These are phyloP conservation scores for Smittia sp. DNA, from an alignment of 2,888 invertebrate genomes.

Conservation along the genomic window DNA sequence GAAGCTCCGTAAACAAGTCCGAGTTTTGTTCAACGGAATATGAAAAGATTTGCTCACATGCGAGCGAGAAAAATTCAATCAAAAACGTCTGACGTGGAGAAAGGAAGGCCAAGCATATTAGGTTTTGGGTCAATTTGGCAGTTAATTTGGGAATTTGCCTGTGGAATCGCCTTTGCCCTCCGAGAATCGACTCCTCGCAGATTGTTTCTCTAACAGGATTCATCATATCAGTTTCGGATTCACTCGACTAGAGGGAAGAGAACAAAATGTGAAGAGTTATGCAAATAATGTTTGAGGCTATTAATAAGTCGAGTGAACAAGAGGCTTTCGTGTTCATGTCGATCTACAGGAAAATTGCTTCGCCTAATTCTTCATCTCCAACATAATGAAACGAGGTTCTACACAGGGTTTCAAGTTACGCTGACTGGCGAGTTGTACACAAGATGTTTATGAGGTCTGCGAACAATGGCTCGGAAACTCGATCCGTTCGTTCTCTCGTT, in stretches of 20 bases:
- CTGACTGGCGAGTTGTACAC: constrained; percentile 3
- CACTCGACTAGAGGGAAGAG: neutral
- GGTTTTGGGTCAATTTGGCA: neutral
- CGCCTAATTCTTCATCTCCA: neutral
- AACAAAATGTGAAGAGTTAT: neutral
- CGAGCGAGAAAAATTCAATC: neutral
- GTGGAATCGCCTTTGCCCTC: neutral
- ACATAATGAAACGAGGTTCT: neutral
- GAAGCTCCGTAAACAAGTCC: neutral
- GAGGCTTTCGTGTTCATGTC: neutral
- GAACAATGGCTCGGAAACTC: constrained; percentile 6
- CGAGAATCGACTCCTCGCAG: neutral
- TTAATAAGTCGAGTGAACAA: too few species aligned
- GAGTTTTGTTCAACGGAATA: neutral
- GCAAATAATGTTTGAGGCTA: too few species aligned
- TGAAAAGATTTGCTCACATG: neutral
- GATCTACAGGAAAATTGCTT: neutral
- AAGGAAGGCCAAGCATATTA: constrained; percentile 6
- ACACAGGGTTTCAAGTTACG: neutral
- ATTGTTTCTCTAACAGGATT: neutral
- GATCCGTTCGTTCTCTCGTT: neutral
- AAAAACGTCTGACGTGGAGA: neutral
- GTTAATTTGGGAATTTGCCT: neutral
- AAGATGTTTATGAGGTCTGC: neutral
- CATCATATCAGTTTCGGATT: neutral